Base-by-base conservation (phyloP, 2,797 vertebrate genomes). In the Ambastaia sidthimunki region DNA sequence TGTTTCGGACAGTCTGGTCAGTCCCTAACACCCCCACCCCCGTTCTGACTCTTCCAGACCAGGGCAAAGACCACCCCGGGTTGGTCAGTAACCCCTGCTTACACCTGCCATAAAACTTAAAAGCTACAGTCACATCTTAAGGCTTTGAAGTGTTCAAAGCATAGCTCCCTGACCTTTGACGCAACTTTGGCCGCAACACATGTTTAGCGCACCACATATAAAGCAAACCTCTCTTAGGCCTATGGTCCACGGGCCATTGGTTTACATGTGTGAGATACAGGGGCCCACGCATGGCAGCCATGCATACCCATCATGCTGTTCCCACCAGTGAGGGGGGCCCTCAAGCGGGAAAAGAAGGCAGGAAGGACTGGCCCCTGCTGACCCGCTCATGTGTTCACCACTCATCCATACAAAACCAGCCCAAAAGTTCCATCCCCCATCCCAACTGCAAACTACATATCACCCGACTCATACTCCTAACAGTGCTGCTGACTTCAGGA, bases 41-140 rank as follows among this genome's bases (percentile, higher is more conserved):
- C 23, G 76, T 31, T 18, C 62, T 65, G 73, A 85, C 85, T 86
- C 87, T 76, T 75, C 87, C 88, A 89, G 91, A 92, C 92, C 91
- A 89, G 89, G 90, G 89, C 90, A 91, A 86, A 93, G 94, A 95
- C 94, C 94, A 96, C 95, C 94, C 93, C 92, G 91, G 89, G 93
- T 89, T 95, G 95, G 95, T 95, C 95, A 95, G 95, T 94, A 94
- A 95, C 93, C 94, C 95, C 95, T 94, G 91, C 93, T 95, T 96
- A 94, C 95, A 97, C 96, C 95, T 98, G 96, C 95, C 92, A 93
- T 98, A 97, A 97, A 97, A 97, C 94, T 97, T 97, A 94, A 96
- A 96, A 95, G 91, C 94, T 95, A 94, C 91, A 91, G 91, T 94
- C 93, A 93, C 91, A 90, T 93, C 92, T 89, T 88, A 87, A 84